Conservation (phyloP, 2,888 invertebrate species). For the Tiliacea aurago region DNA sequence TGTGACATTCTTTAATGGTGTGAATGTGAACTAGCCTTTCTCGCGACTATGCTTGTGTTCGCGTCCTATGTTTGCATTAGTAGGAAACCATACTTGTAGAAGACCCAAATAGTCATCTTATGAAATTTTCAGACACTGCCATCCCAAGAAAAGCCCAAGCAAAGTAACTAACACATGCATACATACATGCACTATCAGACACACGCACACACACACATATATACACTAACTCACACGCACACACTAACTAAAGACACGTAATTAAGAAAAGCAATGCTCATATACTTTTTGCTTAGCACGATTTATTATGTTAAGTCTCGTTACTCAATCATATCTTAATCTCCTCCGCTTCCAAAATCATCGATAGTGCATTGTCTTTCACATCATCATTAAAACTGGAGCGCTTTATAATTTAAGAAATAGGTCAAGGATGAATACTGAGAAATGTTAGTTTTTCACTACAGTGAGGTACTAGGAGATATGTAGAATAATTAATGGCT, state of each 20-base stretch:
- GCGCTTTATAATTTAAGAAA: conserved; percentile 8
- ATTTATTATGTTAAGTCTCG: not conserved
- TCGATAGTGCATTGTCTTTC: conserved; percentile 19
- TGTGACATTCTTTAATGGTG: conserved; percentile 22
- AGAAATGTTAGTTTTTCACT: conserved; percentile 4
- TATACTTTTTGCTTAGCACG: not conserved
- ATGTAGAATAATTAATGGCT: not conserved
- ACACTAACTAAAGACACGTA: not conserved
- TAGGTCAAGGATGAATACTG: conserved; percentile 37
- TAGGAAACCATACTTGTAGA: not conserved
- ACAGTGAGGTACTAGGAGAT: not conserved
- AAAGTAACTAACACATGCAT: not conserved
- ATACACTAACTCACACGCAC: not conserved
- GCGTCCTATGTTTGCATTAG: not conserved
- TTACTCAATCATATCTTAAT: not conserved
- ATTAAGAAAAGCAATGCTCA: not conserved
- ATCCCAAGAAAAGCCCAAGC: not conserved
- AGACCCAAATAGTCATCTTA: not conserved
- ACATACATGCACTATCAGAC: no score
- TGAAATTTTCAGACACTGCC: not conserved
- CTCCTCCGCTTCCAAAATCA: not conserved
- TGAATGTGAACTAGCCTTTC: not conserved
- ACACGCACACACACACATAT: not conserved
- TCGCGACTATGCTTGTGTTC: not conserved
- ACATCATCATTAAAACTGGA: conserved; percentile 29